A percentile compares a stretch with the other conserved stretches of the same genome.
phyloP scores from a whole-genome alignment of 2,797 vertebrate genomes.

The Taenioides sp. region DNA sequence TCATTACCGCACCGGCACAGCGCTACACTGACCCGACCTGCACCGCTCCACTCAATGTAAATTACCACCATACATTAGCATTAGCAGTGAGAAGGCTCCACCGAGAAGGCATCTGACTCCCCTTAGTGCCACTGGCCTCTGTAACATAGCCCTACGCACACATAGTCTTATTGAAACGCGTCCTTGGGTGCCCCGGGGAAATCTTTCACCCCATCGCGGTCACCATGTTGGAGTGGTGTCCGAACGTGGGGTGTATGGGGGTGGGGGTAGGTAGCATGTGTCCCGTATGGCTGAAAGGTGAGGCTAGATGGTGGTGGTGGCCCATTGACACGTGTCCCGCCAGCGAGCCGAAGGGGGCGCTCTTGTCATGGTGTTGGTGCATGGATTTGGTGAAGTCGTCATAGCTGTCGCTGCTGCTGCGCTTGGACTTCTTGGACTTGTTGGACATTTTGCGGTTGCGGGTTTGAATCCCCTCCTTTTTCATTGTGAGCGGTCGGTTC shows the following conservation, averaged over 20 bases:
- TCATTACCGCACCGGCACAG: neutral
- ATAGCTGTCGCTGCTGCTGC: constrained; percentile 83
- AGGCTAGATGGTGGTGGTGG: constrained; percentile 71
- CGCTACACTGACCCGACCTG: neutral
- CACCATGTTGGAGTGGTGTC: constrained; percentile 95
- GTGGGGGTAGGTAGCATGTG: constrained; percentile 94
- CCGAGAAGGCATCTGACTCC: constrained; percentile 30
- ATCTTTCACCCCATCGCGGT: constrained; percentile 90
- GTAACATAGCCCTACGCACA: constrained; percentile 42
- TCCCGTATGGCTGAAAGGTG: constrained; percentile 90
- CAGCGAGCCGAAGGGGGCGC: constrained; percentile 86
- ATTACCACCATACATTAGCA: constrained; percentile 32
- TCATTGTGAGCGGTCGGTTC: constrained; percentile 98
- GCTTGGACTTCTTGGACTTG: constrained; percentile 95
- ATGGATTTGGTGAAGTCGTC: constrained; percentile 92
- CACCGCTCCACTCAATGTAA: constrained; percentile 1
- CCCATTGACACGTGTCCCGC: constrained; percentile 90
- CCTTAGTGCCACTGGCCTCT: constrained; percentile 33
- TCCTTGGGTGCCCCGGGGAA: neutral
- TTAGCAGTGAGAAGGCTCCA: constrained; percentile 24
- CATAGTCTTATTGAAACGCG: constrained; percentile 27
- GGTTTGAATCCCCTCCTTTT: constrained; percentile 98
- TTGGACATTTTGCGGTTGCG: constrained; percentile 98
- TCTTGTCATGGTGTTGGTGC: constrained; percentile 82
- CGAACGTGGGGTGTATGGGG: constrained; percentile 92